Percentiles rank a stretch among this genome's conserved stretches.
phyloP scores from a whole-genome alignment of 2,888 invertebrate species.

The Cryptocheilus praepositus region DNA sequence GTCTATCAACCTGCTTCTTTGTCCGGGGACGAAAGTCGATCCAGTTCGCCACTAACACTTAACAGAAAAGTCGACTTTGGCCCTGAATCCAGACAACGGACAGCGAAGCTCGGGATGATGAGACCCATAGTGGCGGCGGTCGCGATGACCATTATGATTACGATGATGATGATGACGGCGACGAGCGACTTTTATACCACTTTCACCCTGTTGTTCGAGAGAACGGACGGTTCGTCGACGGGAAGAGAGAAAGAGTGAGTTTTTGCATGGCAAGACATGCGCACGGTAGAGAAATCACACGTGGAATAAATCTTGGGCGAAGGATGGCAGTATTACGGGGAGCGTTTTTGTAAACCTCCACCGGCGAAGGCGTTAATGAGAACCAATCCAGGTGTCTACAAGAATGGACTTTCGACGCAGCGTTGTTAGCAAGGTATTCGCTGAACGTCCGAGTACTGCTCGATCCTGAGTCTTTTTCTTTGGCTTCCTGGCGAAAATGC shows the following conservation, averaged over 20 bases:
- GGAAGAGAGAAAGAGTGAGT: background rate
- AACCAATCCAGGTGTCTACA: constrained; percentile 25
- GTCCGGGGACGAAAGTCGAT: background rate
- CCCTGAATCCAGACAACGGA: constrained; percentile 1
- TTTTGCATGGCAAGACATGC: background rate
- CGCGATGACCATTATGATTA: too few species aligned
- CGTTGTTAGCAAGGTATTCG: constrained; percentile 6
- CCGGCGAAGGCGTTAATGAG: constrained; percentile 16
- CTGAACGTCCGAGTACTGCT: background rate
- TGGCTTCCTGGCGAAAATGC: too few species aligned
- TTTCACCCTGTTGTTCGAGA: too few species aligned
- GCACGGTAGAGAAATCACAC: too few species aligned
- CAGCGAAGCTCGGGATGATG: too few species aligned
- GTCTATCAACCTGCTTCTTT: constrained; percentile 61
- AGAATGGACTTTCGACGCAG: constrained; percentile 35
- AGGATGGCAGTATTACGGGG: too few species aligned
- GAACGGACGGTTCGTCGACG: background rate
- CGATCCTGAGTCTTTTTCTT: too few species aligned
- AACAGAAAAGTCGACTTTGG: background rate
- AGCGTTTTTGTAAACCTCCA: background rate
- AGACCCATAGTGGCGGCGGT: too few species aligned
- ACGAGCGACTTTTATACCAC: constrained; percentile 26
- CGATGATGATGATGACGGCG: constrained; percentile 2
- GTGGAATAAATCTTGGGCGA: too few species aligned
- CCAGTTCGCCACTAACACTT: background rate